Evolutionary conservation across 1,140 invertebrate species (phyloP).

Genomic region (Trichonephila inaurata): DNA sequence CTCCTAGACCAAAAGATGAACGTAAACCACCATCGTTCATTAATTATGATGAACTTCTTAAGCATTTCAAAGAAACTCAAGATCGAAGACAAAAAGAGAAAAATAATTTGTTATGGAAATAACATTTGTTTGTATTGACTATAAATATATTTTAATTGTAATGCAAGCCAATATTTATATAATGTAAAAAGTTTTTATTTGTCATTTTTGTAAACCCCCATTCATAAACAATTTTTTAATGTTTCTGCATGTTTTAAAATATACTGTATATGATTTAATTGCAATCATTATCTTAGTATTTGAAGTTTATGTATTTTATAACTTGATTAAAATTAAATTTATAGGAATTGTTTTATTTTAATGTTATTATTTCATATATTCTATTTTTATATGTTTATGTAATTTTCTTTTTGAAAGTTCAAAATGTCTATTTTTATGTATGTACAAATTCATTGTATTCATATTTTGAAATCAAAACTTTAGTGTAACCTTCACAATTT

Average conservation of each 20-base stretch:
- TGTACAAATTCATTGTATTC: neutral
- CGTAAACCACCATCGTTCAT: conserved; percentile 80
- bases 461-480: neutral
- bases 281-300: neutral
- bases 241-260: neutral
- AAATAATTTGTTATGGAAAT: conserved; percentile 47
- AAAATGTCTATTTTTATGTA: conserved; percentile 9
- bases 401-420: neutral
- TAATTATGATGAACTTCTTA: conserved; percentile 84
- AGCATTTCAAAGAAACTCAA: conserved; percentile 86
- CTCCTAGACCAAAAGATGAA: conserved; percentile 27
- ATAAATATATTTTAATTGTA: conserved; percentile 31
- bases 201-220: neutral
- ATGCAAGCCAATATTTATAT: neutral
- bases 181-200: conserved; percentile 36
- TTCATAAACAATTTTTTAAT: conserved; percentile 14
- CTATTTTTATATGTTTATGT: conserved; percentile 19
- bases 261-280: neutral
- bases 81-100: conserved; percentile 79
- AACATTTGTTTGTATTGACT: neutral
- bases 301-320: neutral
- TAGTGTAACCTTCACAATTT: neutral
- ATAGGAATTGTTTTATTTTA: neutral
- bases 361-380: neutral
- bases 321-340: neutral